Evolutionary conservation across 2,113 vertebrate species (phyloP).

Genomic region (Elanoides forficatus): DNA sequence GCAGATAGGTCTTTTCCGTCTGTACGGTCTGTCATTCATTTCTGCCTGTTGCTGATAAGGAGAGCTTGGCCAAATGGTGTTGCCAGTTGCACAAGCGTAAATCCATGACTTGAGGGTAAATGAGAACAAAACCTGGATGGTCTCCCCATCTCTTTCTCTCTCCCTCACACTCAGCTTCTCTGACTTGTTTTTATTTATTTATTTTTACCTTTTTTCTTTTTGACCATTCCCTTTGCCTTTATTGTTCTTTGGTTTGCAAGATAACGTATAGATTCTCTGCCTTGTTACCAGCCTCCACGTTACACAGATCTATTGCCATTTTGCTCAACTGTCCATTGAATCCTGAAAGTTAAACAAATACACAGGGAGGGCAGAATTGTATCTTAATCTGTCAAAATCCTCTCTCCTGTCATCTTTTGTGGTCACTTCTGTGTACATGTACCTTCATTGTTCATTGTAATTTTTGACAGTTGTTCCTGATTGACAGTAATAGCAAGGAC

Average conservation of each 20-base stretch:
- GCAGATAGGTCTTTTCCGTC: not conserved
- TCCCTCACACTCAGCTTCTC: not conserved
- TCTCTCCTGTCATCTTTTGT: not conserved
- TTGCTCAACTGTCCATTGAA: not conserved
- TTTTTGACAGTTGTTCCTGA: slow-evolving; percentile 9
- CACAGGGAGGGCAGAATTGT: not conserved
- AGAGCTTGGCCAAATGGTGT: not conserved
- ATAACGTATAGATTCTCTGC: not conserved
- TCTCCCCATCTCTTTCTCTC: not conserved
- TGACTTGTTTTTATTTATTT: not conserved
- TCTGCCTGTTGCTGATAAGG: not conserved
- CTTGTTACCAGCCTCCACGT: fast-evolving
- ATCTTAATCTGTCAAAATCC: not conserved
- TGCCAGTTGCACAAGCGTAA: not conserved
- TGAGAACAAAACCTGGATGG: not conserved
- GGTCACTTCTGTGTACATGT: not conserved
- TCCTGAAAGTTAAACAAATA: not conserved
- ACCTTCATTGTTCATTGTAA: not conserved
- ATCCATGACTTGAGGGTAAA: not conserved
- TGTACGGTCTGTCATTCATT: not conserved
- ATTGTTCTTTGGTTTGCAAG: not conserved
- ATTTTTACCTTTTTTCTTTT: not conserved
- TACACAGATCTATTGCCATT: not conserved
- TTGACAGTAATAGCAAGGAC: not conserved
- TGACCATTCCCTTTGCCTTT: not conserved